Evolutionary conservation across 2,113 vertebrate species (phyloP).

Genomic region (Callocephalon fimbriatum): DNA sequence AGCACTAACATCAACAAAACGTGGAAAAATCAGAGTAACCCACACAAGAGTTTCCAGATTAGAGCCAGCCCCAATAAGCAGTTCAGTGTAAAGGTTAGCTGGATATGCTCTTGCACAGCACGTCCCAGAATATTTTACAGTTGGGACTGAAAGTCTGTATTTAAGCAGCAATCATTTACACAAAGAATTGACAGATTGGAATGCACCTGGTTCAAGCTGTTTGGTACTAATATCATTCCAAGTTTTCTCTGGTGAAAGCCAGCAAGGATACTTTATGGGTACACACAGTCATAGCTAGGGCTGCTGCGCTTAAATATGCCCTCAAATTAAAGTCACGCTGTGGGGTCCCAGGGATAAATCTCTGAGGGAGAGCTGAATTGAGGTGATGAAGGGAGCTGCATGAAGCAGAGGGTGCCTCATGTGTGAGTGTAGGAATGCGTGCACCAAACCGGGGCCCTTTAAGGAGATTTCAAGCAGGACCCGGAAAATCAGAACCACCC

Average conservation of each 20-base stretch:
- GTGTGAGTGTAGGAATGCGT: rapidly evolving
- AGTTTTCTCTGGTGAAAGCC: background rate
- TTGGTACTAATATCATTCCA: constrained; percentile 1
- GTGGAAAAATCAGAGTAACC: background rate
- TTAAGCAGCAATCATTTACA: constrained; percentile 40
- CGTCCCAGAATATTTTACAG: constrained; percentile 15
- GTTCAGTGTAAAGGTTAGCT: background rate
- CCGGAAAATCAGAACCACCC: background rate
- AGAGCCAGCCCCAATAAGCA: background rate
- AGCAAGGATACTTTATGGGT: background rate
- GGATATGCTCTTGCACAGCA: background rate
- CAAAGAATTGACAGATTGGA: constrained; percentile 48
- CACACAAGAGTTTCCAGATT: background rate
- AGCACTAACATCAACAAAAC: background rate
- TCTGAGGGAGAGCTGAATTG: background rate
- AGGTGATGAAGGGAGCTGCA: rapidly evolving
- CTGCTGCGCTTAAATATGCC: background rate
- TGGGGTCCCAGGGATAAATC: background rate
- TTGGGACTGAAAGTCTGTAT: constrained; percentile 22
- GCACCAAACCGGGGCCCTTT: background rate
- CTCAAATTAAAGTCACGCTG: background rate
- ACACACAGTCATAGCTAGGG: background rate
- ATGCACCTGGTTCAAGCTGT: constrained; percentile 37
- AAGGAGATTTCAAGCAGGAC: background rate
- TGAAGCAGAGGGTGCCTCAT: rapidly evolving